These are phyloP conservation scores for Brachyptera putata DNA, from an alignment of 2,888 invertebrate genomes.

Conservation along the genomic window DNA sequence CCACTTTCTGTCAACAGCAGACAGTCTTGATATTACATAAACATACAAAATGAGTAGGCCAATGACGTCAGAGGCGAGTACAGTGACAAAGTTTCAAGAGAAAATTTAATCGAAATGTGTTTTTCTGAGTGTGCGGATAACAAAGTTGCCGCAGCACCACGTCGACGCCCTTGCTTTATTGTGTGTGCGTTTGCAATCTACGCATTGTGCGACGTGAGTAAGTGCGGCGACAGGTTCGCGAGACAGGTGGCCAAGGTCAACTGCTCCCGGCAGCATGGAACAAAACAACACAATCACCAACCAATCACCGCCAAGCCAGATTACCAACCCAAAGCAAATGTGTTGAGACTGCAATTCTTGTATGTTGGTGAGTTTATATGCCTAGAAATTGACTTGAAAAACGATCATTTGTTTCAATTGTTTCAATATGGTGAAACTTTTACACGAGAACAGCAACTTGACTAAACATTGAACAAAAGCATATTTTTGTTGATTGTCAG, in stretches of 20 bases:
- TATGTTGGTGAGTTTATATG: neutral
- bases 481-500: no score
- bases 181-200: constrained; percentile 38
- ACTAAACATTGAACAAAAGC: no score
- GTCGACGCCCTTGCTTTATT: constrained; percentile 59
- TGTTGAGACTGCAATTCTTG: neutral
- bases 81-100: neutral
- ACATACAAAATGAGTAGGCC: neutral
- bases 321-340: neutral
- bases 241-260: constrained; percentile 61
- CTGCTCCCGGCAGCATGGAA: constrained; percentile 60
- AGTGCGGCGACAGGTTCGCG: constrained; percentile 43
- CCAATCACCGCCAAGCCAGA: neutral
- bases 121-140: constrained; percentile 68
- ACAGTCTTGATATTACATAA: no score
- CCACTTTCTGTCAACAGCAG: no score
- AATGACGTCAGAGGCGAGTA: no score
- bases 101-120: constrained; percentile 62
- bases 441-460: no score
- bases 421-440: no score
- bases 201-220: constrained; percentile 35
- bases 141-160: constrained; percentile 77
- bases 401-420: no score
- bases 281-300: constrained; percentile 42
- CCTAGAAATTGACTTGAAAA: no score